phyloP scores from a whole-genome alignment of 2,888 invertebrate species.

The Agriotes lineatus region DNA sequence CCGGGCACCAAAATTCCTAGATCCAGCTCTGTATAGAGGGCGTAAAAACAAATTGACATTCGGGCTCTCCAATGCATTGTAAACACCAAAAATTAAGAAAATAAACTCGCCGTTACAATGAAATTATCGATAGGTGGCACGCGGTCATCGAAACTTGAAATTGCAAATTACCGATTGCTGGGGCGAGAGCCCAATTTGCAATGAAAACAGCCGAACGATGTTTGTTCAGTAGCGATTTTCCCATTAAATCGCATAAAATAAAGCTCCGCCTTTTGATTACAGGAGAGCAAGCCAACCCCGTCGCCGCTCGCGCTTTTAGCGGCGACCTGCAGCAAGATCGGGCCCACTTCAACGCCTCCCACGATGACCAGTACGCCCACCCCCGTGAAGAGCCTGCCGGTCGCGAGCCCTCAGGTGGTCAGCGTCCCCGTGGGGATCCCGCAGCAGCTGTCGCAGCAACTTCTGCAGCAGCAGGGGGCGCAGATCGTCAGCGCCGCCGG shows the following conservation, averaged over 20 bases:
- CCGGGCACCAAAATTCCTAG: no score
- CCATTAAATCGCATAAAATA: conserved; percentile 19
- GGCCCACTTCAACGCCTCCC: conserved; percentile 67
- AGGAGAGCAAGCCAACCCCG: conserved; percentile 70
- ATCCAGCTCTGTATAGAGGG: no score
- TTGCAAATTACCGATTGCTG: no score
- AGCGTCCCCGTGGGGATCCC: conserved; percentile 69
- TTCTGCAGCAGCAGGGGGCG: conserved; percentile 70
- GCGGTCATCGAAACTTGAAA: no score
- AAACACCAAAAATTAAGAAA: no score
- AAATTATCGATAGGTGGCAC: no score
- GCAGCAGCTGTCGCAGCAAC: conserved; percentile 71
- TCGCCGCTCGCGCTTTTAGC: conserved; percentile 83
- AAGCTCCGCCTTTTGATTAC: conserved; percentile 52
- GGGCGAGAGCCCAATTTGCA: no score
- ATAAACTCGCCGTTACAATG: no score
- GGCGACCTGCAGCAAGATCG: conserved; percentile 82
- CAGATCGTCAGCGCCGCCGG: conserved; percentile 65
- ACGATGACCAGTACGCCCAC: conserved; percentile 58
- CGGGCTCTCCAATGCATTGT: no score
- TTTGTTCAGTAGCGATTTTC: no score
- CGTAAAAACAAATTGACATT: no score
- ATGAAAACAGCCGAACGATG: no score
- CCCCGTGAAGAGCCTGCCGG: conserved; percentile 59
- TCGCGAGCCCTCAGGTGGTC: conserved; percentile 59